phyloP scores from a whole-genome alignment of 2,797 vertebrate genomes.

The Peromyscus melanophrys region DNA sequence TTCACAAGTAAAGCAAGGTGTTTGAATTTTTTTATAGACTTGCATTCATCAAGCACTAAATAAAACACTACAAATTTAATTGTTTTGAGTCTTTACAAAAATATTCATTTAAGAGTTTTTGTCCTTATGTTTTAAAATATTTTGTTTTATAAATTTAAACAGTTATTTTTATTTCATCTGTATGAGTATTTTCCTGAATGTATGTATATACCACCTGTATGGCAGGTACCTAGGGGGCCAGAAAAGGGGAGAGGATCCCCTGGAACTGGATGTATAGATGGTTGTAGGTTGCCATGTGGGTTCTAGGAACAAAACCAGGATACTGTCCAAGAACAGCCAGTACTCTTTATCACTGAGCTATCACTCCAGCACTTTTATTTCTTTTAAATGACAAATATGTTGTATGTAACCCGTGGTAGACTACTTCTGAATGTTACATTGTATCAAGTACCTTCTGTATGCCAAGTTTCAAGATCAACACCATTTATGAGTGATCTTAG shows the following conservation, averaged over 20 bases:
- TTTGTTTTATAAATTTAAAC: background rate
- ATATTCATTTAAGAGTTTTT: conserved; percentile 38
- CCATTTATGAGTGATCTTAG: background rate
- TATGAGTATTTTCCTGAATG: background rate
- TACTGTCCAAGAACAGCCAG: background rate
- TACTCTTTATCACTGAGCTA: background rate
- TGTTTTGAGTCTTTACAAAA: conserved; percentile 8
- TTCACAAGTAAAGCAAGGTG: background rate
- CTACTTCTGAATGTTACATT: background rate
- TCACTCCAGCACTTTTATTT: background rate
- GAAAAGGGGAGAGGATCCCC: background rate
- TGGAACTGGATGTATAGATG: background rate
- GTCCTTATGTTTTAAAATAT: conserved; percentile 57
- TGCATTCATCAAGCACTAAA: background rate
- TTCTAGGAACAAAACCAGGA: background rate
- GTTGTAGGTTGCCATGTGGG: background rate
- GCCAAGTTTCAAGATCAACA: background rate
- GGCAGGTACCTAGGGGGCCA: background rate
- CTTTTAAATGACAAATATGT: background rate
- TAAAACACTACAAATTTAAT: background rate
- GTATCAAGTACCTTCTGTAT: background rate
- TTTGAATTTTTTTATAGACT: background rate
- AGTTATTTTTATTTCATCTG: background rate
- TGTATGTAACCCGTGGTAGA: background rate
- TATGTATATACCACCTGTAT: background rate